phyloP scores from a whole-genome alignment of 1,140 invertebrate species.

The Sweltsa coloradensis region DNA sequence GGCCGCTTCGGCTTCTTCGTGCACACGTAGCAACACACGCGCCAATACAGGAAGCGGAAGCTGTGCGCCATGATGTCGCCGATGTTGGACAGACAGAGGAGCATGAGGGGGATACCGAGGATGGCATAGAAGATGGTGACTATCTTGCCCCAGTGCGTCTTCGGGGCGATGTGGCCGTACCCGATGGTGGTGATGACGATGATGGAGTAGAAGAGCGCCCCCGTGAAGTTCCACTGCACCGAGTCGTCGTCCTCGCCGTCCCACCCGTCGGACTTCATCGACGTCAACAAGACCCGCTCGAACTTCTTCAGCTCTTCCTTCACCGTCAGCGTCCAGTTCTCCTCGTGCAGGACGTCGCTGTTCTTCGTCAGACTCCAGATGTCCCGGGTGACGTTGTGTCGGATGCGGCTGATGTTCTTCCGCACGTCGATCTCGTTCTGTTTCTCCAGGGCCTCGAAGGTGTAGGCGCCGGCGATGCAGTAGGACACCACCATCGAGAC shows the following conservation, averaged over 20 bases:
- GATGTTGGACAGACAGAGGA: slow-evolving; percentile 87
- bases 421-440: slow-evolving; percentile 66
- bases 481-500: slow-evolving; percentile 78
- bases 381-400: slow-evolving; percentile 59
- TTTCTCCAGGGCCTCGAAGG: slow-evolving; percentile 68
- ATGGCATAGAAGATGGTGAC: slow-evolving; percentile 94
- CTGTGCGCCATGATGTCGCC: slow-evolving; percentile 93
- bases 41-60: slow-evolving; percentile 85
- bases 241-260: slow-evolving; percentile 73
- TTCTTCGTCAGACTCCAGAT: slow-evolving; percentile 64
- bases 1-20: slow-evolving; percentile 59
- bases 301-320: slow-evolving; percentile 53
- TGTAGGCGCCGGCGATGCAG: slow-evolving; percentile 74
- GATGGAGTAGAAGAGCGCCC: slow-evolving; percentile 90
- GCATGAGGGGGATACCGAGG: slow-evolving; percentile 86
- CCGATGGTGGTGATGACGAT: slow-evolving; percentile 96
- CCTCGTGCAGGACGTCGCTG: slow-evolving; percentile 46
- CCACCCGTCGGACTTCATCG: slow-evolving; percentile 84
- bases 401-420: slow-evolving; percentile 55
- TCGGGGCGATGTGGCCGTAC: slow-evolving; percentile 90
- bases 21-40: slow-evolving; percentile 78
- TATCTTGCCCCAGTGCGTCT: slow-evolving; percentile 83
- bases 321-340: slow-evolving; percentile 56
- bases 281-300: slow-evolving; percentile 64
- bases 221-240: slow-evolving; percentile 81